Conservation (phyloP, 2,797 vertebrate species). For the Sylvilagus floridanus region DNA sequence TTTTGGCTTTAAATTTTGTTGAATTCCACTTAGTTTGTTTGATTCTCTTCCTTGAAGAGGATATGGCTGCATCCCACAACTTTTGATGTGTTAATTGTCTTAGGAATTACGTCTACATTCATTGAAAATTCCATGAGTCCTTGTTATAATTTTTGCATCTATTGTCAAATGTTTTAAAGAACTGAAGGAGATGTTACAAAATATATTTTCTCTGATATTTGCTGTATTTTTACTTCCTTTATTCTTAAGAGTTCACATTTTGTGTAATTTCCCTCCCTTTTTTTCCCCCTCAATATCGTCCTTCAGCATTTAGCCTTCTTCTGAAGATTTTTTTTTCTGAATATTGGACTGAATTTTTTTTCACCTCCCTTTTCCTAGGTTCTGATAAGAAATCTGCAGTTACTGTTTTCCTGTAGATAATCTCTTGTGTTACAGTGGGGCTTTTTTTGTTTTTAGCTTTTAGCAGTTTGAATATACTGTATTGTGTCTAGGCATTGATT, state of each 20-base stretch:
- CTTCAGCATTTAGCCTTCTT: background rate
- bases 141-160: slow-evolving; percentile 14
- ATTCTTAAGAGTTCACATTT: background rate
- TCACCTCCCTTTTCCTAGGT: background rate
- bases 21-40: slow-evolving; percentile 24
- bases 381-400: background rate
- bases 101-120: background rate
- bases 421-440: background rate
- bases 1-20: slow-evolving; percentile 2
- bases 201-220: background rate
- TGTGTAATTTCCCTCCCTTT: background rate
- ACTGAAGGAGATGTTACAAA: background rate
- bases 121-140: background rate
- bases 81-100: slow-evolving; percentile 28
- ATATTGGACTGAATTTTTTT: background rate
- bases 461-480: background rate
- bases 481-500: background rate
- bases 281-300: background rate
- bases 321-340: slow-evolving; percentile 30
- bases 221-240: slow-evolving; percentile 13
- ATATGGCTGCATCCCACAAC: background rate
- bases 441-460: background rate
- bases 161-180: background rate
- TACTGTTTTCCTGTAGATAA: background rate
- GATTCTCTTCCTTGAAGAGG: background rate